Evolutionary conservation across 2,888 invertebrate species (phyloP), one percentile per base, ranked within the genome.

Genomic region (Andrena haemorrhoa): DNA sequence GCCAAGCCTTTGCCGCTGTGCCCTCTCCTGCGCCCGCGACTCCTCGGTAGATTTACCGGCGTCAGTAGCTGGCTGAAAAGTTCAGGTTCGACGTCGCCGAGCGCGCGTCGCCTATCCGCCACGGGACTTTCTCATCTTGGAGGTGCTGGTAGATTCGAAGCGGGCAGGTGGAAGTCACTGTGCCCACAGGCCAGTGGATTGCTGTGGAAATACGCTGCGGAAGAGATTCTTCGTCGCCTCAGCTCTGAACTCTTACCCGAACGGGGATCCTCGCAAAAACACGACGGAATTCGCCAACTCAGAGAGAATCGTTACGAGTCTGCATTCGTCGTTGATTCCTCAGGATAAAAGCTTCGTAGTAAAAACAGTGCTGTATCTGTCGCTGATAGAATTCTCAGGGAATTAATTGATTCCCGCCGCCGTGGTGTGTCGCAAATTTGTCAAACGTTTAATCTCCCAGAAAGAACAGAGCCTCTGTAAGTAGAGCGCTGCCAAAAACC

Each of bases 1-100:
- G 71, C 70, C 84, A 85, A 64, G 79, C 77, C 73, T 65, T 70
- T 79, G 86, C 80, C 76, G 83, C 77, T 83, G 79, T 64, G 82
- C 71, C 74, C 69, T 79, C 77, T 60, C 78, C 76, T 53, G 35
- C 41, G 63, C 47, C 29, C 12, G 26, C 49, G 58, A 33, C 41
- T 47, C 35, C 31, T 60, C 53, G 20, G 29, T 12, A 23, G 73
- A 82, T 69, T 73, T 66, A 12, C n/a, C 12, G 61, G 47, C 16
- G 35, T 31, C 47, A 4, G 53, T 56, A 4, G 53, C 12, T 23
- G 23, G 1, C 29, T 35, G 26, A 29, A 63, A 71, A n/a, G 33
- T 69, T 41, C 5, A 51, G 31, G 10, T 10, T 7, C 12, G 53
- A 56, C 23, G 6, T 7, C 53, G n/a, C 56, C 3, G 7, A 16